These are phyloP conservation scores for Brachionus asplanchnoidis DNA, from an alignment of 1,140 invertebrate species.

Conservation along the genomic window DNA sequence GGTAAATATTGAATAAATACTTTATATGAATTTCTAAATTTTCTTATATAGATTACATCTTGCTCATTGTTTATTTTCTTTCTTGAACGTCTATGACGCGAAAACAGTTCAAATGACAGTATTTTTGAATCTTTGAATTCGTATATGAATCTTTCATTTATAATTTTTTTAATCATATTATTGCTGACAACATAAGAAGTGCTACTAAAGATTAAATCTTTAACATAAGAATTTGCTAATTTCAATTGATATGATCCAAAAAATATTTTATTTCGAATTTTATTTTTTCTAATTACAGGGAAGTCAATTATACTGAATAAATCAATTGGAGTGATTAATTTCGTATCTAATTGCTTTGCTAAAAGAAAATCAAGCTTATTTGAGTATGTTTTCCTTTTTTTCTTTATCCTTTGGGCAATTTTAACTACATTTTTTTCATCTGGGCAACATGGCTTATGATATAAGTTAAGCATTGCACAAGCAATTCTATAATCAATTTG, in stretches of 20 bases:
- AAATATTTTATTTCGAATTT: background rate
- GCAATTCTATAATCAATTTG: slow-evolving; percentile 21
- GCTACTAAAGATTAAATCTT: background rate
- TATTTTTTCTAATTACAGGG: background rate
- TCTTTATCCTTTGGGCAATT: background rate
- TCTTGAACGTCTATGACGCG: background rate
- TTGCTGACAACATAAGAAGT: background rate
- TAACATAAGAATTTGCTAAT: background rate
- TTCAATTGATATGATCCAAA: slow-evolving; percentile 8
- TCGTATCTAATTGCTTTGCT: slow-evolving; percentile 11
- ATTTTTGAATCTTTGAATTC: background rate
- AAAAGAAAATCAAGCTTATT: background rate
- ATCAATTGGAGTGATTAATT: background rate
- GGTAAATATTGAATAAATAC: slow-evolving; percentile 19
- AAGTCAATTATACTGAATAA: background rate
- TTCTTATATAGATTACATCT: background rate
- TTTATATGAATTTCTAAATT: background rate
- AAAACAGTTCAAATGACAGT: background rate
- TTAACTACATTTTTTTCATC: background rate
- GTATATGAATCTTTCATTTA: background rate
- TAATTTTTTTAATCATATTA: background rate
- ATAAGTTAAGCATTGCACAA: background rate
- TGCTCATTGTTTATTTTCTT: background rate
- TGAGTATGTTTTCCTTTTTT: background rate
- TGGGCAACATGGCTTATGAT: background rate